Evolutionary conservation across 2,888 invertebrate species (phyloP).

Genomic region (Rhagium mordax): DNA sequence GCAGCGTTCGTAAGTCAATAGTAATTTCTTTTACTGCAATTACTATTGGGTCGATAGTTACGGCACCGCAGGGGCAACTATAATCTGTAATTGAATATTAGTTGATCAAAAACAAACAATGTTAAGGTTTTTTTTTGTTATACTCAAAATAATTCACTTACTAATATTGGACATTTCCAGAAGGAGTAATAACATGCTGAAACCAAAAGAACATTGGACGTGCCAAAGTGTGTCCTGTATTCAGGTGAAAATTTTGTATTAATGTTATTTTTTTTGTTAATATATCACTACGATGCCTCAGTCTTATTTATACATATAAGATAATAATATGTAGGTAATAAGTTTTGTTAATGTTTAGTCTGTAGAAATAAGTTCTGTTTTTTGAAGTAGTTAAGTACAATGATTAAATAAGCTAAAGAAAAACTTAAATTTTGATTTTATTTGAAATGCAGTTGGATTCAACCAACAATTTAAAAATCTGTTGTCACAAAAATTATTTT

Average conservation of each 20-base stretch:
- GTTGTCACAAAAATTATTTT: too few relatives aligned
- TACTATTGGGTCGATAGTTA: background rate
- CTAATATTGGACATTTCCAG: background rate
- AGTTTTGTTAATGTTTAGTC: too few relatives aligned
- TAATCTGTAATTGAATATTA: background rate
- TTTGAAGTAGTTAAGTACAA: too few relatives aligned
- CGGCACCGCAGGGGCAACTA: background rate
- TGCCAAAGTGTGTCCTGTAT: background rate
- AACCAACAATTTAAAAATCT: too few relatives aligned
- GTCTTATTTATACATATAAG: too few relatives aligned
- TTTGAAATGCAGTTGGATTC: too few relatives aligned
- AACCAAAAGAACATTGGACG: background rate
- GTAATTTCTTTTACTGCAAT: background rate
- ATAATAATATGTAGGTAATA: too few relatives aligned
- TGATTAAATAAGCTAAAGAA: too few relatives aligned
- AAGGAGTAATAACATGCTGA: background rate
- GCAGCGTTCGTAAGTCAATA: background rate
- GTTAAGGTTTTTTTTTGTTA: background rate
- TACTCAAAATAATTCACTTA: background rate
- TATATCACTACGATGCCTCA: too few relatives aligned
- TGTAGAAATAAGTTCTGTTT: too few relatives aligned
- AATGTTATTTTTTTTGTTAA: background rate
- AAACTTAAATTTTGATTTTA: too few relatives aligned
- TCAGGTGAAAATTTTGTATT: background rate
- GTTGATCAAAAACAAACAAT: background rate